Evolutionary conservation across 2,888 invertebrate species (phyloP).

Genomic region (Acrobasis consociella): DNA sequence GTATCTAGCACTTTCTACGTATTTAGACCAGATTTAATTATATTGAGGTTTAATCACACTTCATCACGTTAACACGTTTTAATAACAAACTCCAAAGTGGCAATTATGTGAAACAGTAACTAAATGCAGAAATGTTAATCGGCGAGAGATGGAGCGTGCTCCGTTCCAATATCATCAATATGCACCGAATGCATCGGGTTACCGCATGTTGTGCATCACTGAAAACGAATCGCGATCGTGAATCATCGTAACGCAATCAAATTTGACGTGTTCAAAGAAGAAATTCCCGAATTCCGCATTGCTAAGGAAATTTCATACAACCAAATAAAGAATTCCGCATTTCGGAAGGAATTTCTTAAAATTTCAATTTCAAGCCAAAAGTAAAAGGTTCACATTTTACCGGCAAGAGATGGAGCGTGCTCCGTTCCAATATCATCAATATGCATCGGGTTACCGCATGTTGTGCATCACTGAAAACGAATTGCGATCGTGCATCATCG

Average conservation of each 20-base stretch:
- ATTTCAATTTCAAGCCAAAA: too few relatives aligned
- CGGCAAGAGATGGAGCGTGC: too few relatives aligned
- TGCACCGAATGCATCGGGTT: background rate
- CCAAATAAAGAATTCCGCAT: too few relatives aligned
- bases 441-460: conserved; percentile 2
- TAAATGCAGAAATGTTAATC: conserved; percentile 1
- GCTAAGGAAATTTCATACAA: too few relatives aligned
- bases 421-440: background rate
- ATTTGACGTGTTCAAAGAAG: background rate
- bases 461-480: background rate
- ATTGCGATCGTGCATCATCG: background rate
- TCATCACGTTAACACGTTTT: background rate
- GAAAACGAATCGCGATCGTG: background rate
- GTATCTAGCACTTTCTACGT: too few relatives aligned
- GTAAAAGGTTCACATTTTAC: too few relatives aligned
- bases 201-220: background rate
- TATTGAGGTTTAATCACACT: too few relatives aligned
- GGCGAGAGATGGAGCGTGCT: background rate
- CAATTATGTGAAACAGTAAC: background rate
- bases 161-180: background rate
- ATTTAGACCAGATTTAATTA: too few relatives aligned
- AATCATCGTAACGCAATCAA: background rate
- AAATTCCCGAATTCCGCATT: background rate
- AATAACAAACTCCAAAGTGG: background rate
- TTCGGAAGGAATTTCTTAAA: too few relatives aligned